A percentile compares a stretch with the other conserved stretches of the same genome.
phyloP scores from a whole-genome alignment of 1,140 invertebrate genomes.

The Tetragonula clypearis region DNA sequence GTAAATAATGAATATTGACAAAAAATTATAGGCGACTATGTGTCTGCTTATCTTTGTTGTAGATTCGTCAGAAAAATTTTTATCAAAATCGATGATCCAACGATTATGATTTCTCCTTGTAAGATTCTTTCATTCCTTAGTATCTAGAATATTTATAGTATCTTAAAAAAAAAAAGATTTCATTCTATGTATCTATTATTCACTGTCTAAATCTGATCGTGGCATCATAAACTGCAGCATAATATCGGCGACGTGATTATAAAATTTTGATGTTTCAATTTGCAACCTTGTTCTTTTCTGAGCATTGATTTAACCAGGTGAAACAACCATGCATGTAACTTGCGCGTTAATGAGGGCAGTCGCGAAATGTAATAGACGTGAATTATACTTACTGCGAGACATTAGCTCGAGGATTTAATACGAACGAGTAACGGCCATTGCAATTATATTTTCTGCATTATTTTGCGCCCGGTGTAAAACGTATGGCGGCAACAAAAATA shows the following conservation, averaged over 20 bases:
- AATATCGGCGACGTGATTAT: background rate
- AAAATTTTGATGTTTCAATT: background rate
- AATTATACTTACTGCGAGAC: conserved; percentile 20
- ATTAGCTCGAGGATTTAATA: conserved; percentile 12
- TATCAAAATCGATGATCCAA: no score
- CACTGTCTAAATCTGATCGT: no score
- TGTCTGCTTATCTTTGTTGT: no score
- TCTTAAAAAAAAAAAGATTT: background rate
- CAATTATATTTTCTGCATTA: conserved; percentile 45
- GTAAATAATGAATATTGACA: no score
- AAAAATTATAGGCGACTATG: no score
- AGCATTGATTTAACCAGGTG: background rate
- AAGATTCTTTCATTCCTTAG: no score
- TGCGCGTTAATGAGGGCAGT: conserved; percentile 20
- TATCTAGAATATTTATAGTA: background rate
- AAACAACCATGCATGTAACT: conserved; percentile 3
- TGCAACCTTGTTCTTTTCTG: background rate
- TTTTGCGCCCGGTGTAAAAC: background rate
- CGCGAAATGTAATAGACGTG: conserved; percentile 21
- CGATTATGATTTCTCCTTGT: no score
- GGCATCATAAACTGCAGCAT: background rate
- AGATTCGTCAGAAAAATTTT: no score
- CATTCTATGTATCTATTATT: no score
- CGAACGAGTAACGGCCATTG: conserved; percentile 11
- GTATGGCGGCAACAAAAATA: background rate